These are phyloP conservation scores for Eurois occulta DNA, from an alignment of 2,888 invertebrate genomes.

Conservation along the genomic window DNA sequence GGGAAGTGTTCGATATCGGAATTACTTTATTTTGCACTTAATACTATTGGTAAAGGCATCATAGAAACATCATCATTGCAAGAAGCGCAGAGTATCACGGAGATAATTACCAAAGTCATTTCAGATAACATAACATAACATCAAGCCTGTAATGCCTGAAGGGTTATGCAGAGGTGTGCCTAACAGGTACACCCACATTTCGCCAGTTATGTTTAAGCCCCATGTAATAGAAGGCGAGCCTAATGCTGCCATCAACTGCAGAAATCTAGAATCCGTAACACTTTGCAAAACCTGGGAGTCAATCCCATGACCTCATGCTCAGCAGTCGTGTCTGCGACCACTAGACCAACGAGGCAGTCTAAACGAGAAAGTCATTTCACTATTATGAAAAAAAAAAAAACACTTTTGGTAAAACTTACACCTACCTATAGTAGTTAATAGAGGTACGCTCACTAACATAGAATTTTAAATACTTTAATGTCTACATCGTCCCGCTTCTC, in stretches of 20 bases:
- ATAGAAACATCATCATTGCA: background rate
- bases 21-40: background rate
- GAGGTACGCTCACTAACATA: background rate
- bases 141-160: background rate
- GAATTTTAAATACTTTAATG: conserved; percentile 6
- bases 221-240: background rate
- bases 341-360: background rate
- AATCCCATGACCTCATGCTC: background rate
- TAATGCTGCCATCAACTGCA: background rate
- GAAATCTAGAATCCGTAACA: background rate
- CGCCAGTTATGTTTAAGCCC: background rate
- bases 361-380: background rate
- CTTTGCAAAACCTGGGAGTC: background rate
- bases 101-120: background rate
- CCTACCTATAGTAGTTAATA: background rate
- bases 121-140: background rate
- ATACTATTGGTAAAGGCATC: background rate
- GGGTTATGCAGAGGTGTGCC: background rate
- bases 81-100: too few species aligned
- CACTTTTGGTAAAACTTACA: background rate
- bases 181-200: background rate
- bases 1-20: background rate
- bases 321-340: background rate
- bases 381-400: too few species aligned
- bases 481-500: conserved; percentile 18